Evolutionary conservation across 2,113 vertebrate genomes (phyloP).

Genomic region (Lota lota): DNA sequence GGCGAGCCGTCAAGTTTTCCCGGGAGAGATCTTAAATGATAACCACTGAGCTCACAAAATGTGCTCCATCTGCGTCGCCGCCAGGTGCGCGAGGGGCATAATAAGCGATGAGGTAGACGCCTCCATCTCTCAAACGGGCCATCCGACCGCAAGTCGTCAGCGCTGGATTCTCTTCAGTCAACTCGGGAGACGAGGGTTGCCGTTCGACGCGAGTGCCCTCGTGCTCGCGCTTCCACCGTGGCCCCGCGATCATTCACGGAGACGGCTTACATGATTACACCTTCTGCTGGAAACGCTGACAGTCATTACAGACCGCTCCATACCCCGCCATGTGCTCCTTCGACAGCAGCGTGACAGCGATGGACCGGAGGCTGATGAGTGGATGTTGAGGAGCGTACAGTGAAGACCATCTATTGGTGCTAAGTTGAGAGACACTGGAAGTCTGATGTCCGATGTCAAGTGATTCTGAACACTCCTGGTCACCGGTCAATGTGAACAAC

Average conservation of each 20-base stretch:
- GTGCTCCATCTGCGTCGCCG: constrained; percentile 11
- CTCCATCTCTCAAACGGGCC: constrained; percentile 46
- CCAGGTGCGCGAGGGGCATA: constrained; percentile 5
- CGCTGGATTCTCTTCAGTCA: constrained; percentile 26
- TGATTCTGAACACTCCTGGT: no score
- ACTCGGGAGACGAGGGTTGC: constrained; percentile 32
- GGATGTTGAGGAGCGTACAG: no score
- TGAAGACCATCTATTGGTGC: no score
- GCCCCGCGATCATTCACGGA: constrained; percentile 41
- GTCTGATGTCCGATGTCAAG: no score
- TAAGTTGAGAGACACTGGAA: no score
- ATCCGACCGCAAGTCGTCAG: constrained; percentile 35
- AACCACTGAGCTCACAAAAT: constrained; percentile 39
- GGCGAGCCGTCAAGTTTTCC: constrained; percentile 29
- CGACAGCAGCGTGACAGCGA: constrained; percentile 28
- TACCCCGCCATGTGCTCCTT: constrained; percentile 19
- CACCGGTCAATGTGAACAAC: no score
- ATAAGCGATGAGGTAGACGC: constrained; percentile 44
- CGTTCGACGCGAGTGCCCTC: neutral
- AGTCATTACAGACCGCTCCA: constrained; percentile 42
- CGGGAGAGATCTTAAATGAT: constrained; percentile 44
- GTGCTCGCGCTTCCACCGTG: neutral
- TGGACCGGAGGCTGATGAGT: constrained; percentile 14
- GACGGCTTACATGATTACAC: constrained; percentile 55
- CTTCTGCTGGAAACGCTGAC: constrained; percentile 38